Conservation (phyloP, 2,113 vertebrate genomes). For the Ophiodon elongatus region DNA sequence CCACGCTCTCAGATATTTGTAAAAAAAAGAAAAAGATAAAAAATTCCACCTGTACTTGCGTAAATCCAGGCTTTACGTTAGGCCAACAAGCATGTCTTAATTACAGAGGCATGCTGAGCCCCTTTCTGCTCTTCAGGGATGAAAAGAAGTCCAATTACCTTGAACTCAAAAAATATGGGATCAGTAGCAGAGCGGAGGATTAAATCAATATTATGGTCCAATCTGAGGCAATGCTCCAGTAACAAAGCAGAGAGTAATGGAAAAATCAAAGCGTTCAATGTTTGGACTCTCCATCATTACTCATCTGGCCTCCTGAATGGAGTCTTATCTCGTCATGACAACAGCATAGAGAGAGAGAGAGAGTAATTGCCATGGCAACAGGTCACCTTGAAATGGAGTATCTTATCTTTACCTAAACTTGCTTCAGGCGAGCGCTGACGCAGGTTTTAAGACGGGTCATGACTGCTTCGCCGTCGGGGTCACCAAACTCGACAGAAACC, state of each 20-base stretch:
- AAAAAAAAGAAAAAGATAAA: conserved; percentile 30
- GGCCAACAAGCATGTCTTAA: conserved; percentile 30
- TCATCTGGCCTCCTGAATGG: conserved; percentile 60
- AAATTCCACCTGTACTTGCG: conserved; percentile 6
- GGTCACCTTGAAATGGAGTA: conserved; percentile 74
- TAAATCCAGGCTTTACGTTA: conserved; percentile 30
- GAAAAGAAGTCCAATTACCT: conserved; percentile 63
- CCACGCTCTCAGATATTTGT: not conserved
- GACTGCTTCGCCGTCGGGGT: not conserved
- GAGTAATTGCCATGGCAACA: conserved; percentile 72
- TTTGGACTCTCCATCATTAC: conserved; percentile 67
- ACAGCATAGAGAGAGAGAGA: conserved; percentile 52
- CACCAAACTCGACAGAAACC: conserved; percentile 22
- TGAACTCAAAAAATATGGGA: conserved; percentile 60
- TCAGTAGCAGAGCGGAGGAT: conserved; percentile 56
- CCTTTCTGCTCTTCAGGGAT: conserved; percentile 30
- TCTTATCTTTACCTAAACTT: conserved; percentile 23
- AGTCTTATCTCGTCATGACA: conserved; percentile 73
- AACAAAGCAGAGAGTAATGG: conserved; percentile 74
- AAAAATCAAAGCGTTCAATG: conserved; percentile 74
- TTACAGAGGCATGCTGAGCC: conserved; percentile 35
- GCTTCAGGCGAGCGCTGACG: conserved; percentile 32
- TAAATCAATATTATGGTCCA: conserved; percentile 71
- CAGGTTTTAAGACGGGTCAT: conserved; percentile 5
- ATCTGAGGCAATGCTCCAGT: conserved; percentile 64